Percentiles rank a stretch among this genome's conserved stretches.
phyloP scores from a whole-genome alignment of 64 coral and sea anemone species.

The Montipora foliosa region DNA sequence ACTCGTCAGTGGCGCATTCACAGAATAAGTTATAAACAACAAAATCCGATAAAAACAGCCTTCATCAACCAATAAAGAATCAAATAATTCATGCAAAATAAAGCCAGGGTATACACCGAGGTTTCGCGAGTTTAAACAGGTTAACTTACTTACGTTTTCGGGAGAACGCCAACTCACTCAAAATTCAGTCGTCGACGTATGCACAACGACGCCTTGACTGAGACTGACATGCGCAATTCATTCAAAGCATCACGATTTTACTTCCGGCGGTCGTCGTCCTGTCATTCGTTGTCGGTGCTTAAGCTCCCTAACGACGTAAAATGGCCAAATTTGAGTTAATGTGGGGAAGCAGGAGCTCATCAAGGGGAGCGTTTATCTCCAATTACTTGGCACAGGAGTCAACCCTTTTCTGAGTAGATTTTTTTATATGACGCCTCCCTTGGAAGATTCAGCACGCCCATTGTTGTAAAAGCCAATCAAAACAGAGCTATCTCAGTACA shows the following conservation, averaged over 20 bases:
- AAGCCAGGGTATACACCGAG: no score
- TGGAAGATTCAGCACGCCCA: no score
- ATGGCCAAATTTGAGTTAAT: no score
- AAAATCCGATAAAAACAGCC: neutral
- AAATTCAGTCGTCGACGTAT: slow-evolving; percentile 10
- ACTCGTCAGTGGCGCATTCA: slow-evolving; percentile 7
- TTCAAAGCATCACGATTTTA: neutral
- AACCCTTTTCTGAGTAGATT: no score
- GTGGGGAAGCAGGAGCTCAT: no score
- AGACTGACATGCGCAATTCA: neutral
- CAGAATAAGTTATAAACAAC: slow-evolving; percentile 29
- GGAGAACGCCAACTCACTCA: slow-evolving; percentile 6
- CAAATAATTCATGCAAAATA: slow-evolving; percentile 6
- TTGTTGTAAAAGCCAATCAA: no score
- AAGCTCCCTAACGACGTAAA: neutral
- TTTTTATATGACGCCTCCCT: no score
- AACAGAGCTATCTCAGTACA: no score
- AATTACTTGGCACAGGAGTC: no score
- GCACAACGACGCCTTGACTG: neutral
- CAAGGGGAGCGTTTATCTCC: no score
- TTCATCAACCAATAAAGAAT: slow-evolving; percentile 14
- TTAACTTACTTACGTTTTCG: slow-evolving; percentile 36
- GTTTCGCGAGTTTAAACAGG: neutral
- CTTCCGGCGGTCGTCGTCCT: neutral
- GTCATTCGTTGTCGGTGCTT: neutral